These are phyloP conservation scores for Fragum fragum DNA, from an alignment of 2,888 invertebrate genomes.

Conservation along the genomic window DNA sequence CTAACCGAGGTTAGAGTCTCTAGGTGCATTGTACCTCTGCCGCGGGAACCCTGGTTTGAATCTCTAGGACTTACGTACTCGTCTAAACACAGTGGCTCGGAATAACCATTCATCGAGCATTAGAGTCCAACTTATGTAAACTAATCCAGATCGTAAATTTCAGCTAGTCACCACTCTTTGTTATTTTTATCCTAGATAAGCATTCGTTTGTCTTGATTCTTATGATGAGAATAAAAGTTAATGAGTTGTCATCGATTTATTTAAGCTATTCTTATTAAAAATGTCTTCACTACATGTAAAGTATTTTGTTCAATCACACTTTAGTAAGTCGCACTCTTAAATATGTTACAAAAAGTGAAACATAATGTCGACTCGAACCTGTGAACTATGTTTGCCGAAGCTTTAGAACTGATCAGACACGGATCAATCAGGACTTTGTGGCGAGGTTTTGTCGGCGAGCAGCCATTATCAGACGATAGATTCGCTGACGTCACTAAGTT, in stretches of 20 bases:
- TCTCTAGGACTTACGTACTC: conserved; percentile 71
- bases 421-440: conserved; percentile 70
- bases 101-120: conserved; percentile 81
- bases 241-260: too few relatives aligned
- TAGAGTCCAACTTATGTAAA: conserved; percentile 7
- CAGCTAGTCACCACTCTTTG: not conserved
- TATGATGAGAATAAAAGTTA: too few relatives aligned
- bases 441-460: conserved; percentile 57
- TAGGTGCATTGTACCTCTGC: conserved; percentile 64
- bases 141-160: conserved; percentile 24
- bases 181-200: too few relatives aligned
- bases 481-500: conserved; percentile 62
- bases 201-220: too few relatives aligned
- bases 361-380: conserved; percentile 59
- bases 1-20: conserved; percentile 55
- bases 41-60: conserved; percentile 28
- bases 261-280: not conserved
- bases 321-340: conserved; percentile 21
- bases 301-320: not conserved
- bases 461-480: conserved; percentile 59
- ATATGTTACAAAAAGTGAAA: conserved; percentile 32
- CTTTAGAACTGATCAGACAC: conserved; percentile 69
- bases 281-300: not conserved
- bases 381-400: conserved; percentile 70
- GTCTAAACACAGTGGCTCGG: conserved; percentile 79